Percentiles rank a stretch among this genome's conserved stretches.
Evolutionary conservation across 2,113 vertebrate genomes (phyloP).

Genomic region (Larimichthys polyactis): DNA sequence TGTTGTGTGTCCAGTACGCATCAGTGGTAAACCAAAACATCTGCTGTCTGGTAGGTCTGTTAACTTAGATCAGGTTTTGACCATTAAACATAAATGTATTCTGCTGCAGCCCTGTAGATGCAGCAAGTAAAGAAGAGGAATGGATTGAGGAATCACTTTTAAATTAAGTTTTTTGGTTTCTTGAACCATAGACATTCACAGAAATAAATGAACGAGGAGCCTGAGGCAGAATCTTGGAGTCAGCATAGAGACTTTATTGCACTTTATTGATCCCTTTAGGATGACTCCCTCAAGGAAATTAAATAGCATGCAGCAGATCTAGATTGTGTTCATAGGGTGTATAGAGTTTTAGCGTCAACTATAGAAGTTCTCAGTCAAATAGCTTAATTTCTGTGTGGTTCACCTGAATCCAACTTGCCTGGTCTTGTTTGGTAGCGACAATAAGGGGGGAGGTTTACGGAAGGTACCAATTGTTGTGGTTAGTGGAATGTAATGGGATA

Average conservation of each 20-base stretch:
- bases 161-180: not conserved
- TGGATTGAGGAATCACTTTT: not conserved
- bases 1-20: not conserved
- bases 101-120: not conserved
- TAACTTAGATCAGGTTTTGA: not conserved
- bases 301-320: not conserved
- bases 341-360: not conserved
- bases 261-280: no score
- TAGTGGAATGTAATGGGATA: constrained; percentile 28
- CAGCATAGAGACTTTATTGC: not conserved
- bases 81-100: not conserved
- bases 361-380: not conserved
- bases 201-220: not conserved
- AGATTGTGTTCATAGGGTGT: not conserved
- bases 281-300: no score
- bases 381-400: not conserved
- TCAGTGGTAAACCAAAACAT: not conserved
- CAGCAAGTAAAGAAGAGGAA: not conserved
- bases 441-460: not conserved
- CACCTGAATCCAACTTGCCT: constrained; percentile 8
- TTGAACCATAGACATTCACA: not conserved
- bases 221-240: no score
- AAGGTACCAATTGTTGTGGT: constrained; percentile 30
- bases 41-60: not conserved
- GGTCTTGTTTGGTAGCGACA: constrained; percentile 19